These are phyloP conservation scores for Xanthia togata DNA, from an alignment of 2,888 invertebrate species.

Conservation along the genomic window DNA sequence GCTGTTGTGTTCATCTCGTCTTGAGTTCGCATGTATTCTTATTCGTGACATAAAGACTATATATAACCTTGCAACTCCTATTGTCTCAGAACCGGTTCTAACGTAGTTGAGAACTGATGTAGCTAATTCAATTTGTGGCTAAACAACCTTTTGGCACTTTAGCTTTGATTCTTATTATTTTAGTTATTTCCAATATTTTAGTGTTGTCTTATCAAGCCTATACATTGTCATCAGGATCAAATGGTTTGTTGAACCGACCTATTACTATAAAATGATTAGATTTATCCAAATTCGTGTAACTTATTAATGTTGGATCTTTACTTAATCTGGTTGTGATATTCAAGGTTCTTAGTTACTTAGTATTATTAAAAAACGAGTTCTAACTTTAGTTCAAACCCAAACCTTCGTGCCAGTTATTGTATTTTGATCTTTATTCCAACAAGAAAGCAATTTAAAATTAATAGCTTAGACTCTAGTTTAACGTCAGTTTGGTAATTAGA, in stretches of 20 bases:
- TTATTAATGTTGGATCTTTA: conserved; percentile 3
- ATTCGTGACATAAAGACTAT: conserved; percentile 45
- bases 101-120: conserved; percentile 51
- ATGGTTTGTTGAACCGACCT: conserved; percentile 29
- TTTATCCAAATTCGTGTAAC: neutral
- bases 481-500: neutral
- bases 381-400: neutral
- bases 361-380: neutral
- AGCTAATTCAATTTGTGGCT: conserved; percentile 41
- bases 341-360: conserved; percentile 5
- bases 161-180: conserved; percentile 21
- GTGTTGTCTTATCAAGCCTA: conserved; percentile 20
- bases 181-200: neutral
- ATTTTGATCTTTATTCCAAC: neutral
- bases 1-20: conserved; percentile 28
- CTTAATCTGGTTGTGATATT: neutral
- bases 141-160: conserved; percentile 30
- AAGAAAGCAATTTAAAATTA: no score
- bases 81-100: conserved; percentile 72
- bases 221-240: conserved; percentile 17
- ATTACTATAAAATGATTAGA: neutral
- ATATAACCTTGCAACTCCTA: conserved; percentile 68
- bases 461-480: neutral
- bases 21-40: conserved; percentile 46
- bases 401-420: neutral